These are phyloP conservation scores for Aphis craccivora DNA, from an alignment of 1,140 invertebrate species.

Conservation along the genomic window DNA sequence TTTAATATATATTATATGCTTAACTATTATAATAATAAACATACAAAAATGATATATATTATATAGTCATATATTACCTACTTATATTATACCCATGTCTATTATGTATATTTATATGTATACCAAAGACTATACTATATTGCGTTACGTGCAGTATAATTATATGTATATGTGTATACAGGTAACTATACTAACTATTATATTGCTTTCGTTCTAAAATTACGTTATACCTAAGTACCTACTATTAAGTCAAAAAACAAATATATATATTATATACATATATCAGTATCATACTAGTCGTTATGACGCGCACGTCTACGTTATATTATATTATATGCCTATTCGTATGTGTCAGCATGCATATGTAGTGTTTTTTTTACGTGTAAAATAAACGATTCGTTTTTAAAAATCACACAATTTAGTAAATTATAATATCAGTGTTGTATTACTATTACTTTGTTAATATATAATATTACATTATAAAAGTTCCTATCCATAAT, in stretches of 20 bases:
- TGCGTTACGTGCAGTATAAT: neutral
- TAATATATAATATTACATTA: neutral
- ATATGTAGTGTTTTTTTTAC: slow-evolving; percentile 1
- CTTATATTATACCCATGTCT: neutral
- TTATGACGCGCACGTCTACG: slow-evolving; percentile 4
- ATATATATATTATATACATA: neutral
- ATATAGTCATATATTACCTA: neutral
- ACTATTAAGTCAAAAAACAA: neutral
- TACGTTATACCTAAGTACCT: neutral
- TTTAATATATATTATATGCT: neutral
- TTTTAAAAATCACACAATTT: slow-evolving; percentile 16
- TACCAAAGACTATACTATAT: neutral
- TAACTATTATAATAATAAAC: neutral
- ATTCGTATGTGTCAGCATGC: neutral
- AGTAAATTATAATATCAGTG: neutral
- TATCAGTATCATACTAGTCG: neutral
- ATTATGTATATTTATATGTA: neutral
- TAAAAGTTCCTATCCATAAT: neutral
- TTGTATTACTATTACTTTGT: neutral
- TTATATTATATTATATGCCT: neutral
- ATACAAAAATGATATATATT: neutral
- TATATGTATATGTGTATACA: neutral
- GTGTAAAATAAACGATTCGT: slow-evolving; percentile 31
- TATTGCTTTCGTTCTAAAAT: slow-evolving; percentile 4
- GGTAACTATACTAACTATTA: neutral